A percentile compares a stretch with the other conserved stretches of the same genome.
Evolutionary conservation across 2,888 invertebrate genomes (phyloP).

Genomic region (Schizaphis graminum): DNA sequence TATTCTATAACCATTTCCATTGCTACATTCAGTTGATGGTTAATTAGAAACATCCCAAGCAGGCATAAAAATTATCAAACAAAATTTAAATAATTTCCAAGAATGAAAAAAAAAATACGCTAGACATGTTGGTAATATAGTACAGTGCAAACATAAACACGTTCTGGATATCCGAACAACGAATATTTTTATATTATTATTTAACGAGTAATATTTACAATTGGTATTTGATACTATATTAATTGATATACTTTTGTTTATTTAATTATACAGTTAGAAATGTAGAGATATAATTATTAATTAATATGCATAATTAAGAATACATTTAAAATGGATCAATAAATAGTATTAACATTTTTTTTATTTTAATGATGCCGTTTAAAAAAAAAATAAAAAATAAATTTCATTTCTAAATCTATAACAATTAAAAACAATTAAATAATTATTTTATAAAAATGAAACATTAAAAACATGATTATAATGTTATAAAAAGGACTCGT

Average conservation of each 20-base stretch:
- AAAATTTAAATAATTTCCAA: not conserved
- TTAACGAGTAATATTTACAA: not conserved
- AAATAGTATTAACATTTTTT: not conserved
- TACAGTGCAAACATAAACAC: not conserved
- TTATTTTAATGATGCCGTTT: not conserved
- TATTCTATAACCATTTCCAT: not conserved
- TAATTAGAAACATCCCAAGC: constrained; percentile 36
- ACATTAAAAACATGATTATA: not conserved
- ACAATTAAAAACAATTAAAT: not conserved
- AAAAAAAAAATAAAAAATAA: not conserved
- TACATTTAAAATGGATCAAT: not conserved
- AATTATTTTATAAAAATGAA: not conserved
- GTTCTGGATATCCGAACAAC: not conserved
- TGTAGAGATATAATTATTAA: not conserved
- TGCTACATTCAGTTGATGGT: not conserved
- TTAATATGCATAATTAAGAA: not conserved
- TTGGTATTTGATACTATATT: not conserved
- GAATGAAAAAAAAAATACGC: not conserved
- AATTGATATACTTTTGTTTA: not conserved
- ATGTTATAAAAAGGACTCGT: not conserved
- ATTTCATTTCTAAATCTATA: not conserved
- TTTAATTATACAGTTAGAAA: not conserved
- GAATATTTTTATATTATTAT: not conserved
- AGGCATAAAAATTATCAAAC: constrained; percentile 17
- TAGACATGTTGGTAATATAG: constrained; percentile 1